Evolutionary conservation across 2,888 invertebrate species (phyloP), one percentile per base, ranked within the genome.

Genomic region (Amitus sp.): DNA sequence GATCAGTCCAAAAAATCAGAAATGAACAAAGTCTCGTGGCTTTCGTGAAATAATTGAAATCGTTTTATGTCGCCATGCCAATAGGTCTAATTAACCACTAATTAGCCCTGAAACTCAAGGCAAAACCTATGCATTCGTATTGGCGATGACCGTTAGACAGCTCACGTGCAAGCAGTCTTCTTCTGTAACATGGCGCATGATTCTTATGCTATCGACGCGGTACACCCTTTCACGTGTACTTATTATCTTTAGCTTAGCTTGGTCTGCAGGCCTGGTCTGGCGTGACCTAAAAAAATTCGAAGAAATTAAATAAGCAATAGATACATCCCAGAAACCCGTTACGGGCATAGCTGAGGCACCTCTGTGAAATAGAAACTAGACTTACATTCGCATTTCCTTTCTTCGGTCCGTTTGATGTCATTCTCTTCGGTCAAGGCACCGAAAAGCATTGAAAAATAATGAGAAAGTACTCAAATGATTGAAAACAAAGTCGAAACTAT

Each of bases 11-110:
- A n/a, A n/a, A n/a, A n/a, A n/a, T n/a, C 18, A 39, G 37, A 48
- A 18, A 48, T 12, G 33, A 18, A 17, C 20, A 2, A 34, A 19
- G 17, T 20, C 6, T 6, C 37, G 37, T 39, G 23, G 34, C 49
- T 48, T 37, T 49, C 49, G 49, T 45, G 47, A 49, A 49, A 49
- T 56, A 56, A 56, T 56, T 56, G 49, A 56, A 49, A 56, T 49
- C 56, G 48, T 52, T 52, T 45, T 52, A 52, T 47, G 47, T 52
- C 54, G 47, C 43, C 40, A 47, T 40, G 40, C 39, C 53, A 47
- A 53, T 53, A 48, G 46, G 33, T 43, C 43, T 49, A 49, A 56
- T 56, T 49, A 56, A n/a, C 49, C 49, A 49, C 45, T 56, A 56
- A 56, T 49, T 56, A 56, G 40, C 40, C 47, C 27, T 9, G 42